Conservation (phyloP, 2,888 invertebrate species). For the Cremastinae sp. region DNA sequence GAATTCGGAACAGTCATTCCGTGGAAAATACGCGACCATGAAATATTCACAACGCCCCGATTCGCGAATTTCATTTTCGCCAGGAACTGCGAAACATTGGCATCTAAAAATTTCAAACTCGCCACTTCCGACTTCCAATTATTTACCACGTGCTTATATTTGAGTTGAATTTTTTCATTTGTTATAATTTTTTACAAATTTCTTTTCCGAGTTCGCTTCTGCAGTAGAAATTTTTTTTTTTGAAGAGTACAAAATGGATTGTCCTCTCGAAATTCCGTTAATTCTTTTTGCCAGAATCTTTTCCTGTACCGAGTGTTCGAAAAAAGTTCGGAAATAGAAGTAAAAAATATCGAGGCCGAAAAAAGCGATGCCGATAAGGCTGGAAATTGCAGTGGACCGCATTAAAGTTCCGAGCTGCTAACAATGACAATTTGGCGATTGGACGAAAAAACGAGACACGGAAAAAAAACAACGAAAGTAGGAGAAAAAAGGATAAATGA, state of each 20-base stretch:
- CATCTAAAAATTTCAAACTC: no score
- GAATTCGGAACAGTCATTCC: slow-evolving; percentile 49
- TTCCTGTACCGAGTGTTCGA: no score
- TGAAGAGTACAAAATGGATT: no score
- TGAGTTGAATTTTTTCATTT: background rate
- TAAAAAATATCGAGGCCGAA: background rate
- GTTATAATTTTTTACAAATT: no score
- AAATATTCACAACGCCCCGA: slow-evolving; percentile 30
- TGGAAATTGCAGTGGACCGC: slow-evolving; percentile 30
- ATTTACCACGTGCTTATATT: background rate
- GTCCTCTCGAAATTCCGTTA: no score
- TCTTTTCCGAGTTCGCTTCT: no score
- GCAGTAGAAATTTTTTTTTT: no score
- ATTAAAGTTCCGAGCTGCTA: slow-evolving; percentile 5
- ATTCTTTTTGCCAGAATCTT: no score
- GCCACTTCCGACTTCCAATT: background rate
- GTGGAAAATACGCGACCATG: background rate
- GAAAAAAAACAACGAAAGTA: slow-evolving; percentile 12
- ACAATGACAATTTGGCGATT: slow-evolving; percentile 32
- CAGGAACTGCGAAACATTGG: background rate
- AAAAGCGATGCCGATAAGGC: slow-evolving; percentile 5
- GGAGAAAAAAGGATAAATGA: slow-evolving; percentile 58
- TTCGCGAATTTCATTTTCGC: slow-evolving; percentile 24
- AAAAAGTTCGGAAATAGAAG: no score
- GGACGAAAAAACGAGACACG: slow-evolving; percentile 30